A percentile compares a stretch with the other conserved stretches of the same genome.
These are phyloP conservation scores for Miniopterus natalensis DNA, from an alignment of 2,113 vertebrate genomes.

Conservation along the genomic window DNA sequence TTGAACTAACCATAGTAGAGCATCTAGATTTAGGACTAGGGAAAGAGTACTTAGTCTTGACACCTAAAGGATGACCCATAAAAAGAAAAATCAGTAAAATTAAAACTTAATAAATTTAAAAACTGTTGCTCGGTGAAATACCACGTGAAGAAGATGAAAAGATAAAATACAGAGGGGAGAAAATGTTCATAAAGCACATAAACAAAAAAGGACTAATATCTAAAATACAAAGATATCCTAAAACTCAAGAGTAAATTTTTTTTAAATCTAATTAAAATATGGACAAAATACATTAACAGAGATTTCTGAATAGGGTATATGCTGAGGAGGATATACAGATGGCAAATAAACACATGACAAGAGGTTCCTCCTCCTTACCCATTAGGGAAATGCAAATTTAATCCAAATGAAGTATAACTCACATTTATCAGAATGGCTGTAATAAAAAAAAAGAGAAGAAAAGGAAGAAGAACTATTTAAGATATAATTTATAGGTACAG, in stretches of 20 bases:
- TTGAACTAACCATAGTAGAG: neutral
- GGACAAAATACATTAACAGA: neutral
- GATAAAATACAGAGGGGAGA: neutral
- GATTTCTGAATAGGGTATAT: neutral
- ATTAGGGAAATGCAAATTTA: neutral
- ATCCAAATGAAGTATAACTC: neutral
- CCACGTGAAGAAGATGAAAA: neutral
- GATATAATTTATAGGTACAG: neutral
- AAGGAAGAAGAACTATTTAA: neutral
- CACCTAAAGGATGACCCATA: neutral
- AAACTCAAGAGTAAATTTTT: neutral
- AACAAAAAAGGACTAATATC: neutral
- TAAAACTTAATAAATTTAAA: slow-evolving; percentile 25
- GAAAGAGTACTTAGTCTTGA: neutral
- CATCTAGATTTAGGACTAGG: neutral
- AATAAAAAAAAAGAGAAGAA: neutral
- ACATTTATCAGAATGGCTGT: neutral
- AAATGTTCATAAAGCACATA: neutral
- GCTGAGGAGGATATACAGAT: neutral
- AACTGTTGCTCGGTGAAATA: neutral
- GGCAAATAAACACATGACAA: neutral
- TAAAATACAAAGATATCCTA: slow-evolving; percentile 27
- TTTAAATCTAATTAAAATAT: neutral
- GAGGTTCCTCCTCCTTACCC: neutral
- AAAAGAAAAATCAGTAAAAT: neutral